A percentile compares a stretch with the other conserved stretches of the same genome.
phyloP scores from a whole-genome alignment of 2,113 vertebrate species.

The Salvelinus namaycush region DNA sequence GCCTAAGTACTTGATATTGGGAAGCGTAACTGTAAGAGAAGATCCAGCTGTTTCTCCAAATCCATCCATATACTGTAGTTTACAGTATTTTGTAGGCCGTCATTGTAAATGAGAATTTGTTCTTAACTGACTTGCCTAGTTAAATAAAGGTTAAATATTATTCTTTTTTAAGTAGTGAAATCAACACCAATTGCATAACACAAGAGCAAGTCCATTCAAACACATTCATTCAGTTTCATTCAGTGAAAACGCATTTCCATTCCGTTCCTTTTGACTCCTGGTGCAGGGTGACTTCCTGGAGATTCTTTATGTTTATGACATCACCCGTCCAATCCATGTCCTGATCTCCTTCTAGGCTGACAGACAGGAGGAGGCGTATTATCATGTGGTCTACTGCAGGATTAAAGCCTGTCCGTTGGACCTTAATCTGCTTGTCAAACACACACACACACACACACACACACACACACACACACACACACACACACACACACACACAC shows the following conservation, averaged over 20 bases:
- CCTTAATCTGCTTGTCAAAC: conserved; percentile 61
- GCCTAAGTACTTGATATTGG: too few species aligned
- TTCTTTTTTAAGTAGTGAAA: not conserved
- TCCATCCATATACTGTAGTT: not conserved
- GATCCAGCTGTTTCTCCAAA: not conserved
- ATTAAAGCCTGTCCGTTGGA: conserved; percentile 48
- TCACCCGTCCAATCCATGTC: conserved; percentile 7
- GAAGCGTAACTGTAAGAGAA: not conserved
- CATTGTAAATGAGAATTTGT: too few species aligned
- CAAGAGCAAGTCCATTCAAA: not conserved
- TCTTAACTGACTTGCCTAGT: too few species aligned
- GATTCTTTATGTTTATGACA: not conserved
- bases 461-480: conserved; percentile 25
- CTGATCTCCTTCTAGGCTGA: conserved; percentile 9
- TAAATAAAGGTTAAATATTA: too few species aligned
- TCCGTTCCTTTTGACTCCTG: not conserved
- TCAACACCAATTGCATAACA: not conserved
- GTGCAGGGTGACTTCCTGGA: not conserved
- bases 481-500: conserved; percentile 30
- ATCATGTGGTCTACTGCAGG: conserved; percentile 47
- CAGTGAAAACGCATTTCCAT: not conserved
- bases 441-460: conserved; percentile 34
- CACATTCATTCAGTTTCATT: not conserved
- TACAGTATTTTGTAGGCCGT: too few species aligned
- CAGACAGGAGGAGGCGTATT: conserved; percentile 25